phyloP scores from a whole-genome alignment of 2,888 invertebrate species.

The Cantharis lateralis region DNA sequence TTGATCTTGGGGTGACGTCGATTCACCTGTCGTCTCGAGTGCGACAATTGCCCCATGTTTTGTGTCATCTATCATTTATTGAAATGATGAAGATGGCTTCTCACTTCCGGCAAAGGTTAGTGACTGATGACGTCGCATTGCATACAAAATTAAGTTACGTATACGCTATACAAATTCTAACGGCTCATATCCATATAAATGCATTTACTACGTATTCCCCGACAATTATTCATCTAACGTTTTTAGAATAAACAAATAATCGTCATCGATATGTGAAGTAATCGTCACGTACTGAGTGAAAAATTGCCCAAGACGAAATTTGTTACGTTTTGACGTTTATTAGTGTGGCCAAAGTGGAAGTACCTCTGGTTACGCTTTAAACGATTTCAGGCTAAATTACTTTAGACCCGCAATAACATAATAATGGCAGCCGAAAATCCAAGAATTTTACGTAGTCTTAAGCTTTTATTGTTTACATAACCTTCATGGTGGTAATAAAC shows the following conservation, averaged over 20 bases:
- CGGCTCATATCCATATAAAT: constrained; percentile 21
- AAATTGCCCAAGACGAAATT: not conserved
- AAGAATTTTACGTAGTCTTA: not conserved
- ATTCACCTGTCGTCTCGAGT: not conserved
- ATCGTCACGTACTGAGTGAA: not conserved
- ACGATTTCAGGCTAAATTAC: constrained; percentile 12
- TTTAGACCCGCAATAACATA: not conserved
- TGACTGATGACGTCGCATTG: constrained; percentile 32
- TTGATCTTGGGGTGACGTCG: not conserved
- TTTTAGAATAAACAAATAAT: not conserved
- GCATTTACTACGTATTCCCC: constrained; percentile 18
- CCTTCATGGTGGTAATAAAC: not conserved
- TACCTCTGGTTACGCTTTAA: constrained; percentile 14
- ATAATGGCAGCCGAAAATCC: constrained; percentile 1
- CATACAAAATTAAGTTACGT: constrained; percentile 27
- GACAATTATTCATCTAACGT: not conserved
- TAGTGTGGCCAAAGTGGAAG: constrained; percentile 4
- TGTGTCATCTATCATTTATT: not conserved
- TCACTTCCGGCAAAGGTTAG: constrained; percentile 33
- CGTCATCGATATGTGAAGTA: constrained; percentile 4
- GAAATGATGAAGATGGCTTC: not conserved
- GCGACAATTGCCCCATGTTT: no score
- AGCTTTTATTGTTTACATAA: not conserved
- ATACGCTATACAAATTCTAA: constrained; percentile 26
- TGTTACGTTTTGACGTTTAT: not conserved